These are phyloP conservation scores for Acipenser oxyrinchus DNA, from an alignment of 2,797 vertebrate species.

Conservation along the genomic window DNA sequence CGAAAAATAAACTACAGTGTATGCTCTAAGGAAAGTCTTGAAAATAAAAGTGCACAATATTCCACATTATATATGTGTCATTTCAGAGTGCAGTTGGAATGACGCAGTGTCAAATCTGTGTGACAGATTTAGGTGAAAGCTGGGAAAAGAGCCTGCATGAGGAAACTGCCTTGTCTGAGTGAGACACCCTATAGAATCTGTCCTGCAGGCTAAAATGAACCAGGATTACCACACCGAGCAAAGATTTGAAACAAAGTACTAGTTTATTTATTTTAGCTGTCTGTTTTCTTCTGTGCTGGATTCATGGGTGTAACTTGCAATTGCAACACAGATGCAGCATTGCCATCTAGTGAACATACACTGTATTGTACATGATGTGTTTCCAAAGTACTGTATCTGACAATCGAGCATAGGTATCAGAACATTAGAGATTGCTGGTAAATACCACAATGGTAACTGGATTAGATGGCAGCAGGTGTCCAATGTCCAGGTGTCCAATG, in stretches of 20 bases:
- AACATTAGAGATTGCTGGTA: too few relatives aligned
- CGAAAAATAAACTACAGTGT: conserved; percentile 23
- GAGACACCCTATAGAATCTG: conserved; percentile 73
- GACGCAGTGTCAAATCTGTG: conserved; percentile 96
- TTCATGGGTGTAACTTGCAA: conserved; percentile 28
- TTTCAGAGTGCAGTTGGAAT: conserved; percentile 81
- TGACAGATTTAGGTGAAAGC: conserved; percentile 99
- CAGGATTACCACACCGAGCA: conserved; percentile 42
- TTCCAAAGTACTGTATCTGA: too few relatives aligned
- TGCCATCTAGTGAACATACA: conserved; percentile 52
- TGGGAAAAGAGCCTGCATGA: conserved; percentile 76
- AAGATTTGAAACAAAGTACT: conserved; percentile 46
- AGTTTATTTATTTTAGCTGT: conserved; percentile 56
- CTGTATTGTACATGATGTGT: too few relatives aligned
- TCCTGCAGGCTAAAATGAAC: conserved; percentile 73
- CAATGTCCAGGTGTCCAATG: too few relatives aligned
- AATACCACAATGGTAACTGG: too few relatives aligned
- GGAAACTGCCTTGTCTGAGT: conserved; percentile 77
- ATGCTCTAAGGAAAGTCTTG: conserved; percentile 59
- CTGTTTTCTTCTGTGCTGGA: conserved; percentile 40
- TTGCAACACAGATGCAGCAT: conserved; percentile 35
- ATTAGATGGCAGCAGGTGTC: too few relatives aligned
- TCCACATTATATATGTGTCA: conserved; percentile 98
- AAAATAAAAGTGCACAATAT: conserved; percentile 98
- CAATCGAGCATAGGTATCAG: too few relatives aligned